Base-by-base conservation (phyloP, 2,888 invertebrate species). In the Platerodrilus igneus region DNA sequence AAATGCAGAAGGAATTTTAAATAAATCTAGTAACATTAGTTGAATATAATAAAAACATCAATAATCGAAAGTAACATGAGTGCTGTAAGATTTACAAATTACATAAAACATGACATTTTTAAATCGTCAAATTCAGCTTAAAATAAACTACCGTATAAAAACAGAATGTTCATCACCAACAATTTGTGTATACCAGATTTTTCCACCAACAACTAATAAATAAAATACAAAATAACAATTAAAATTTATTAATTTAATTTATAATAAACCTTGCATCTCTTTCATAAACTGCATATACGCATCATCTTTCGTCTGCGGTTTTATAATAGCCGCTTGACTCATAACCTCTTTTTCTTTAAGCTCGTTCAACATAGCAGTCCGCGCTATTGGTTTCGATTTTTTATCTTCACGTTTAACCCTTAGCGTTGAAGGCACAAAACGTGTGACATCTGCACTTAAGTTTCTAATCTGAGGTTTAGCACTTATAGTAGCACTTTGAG, bases 231-330 rank as follows among this genome's bases (percentile, higher is more conserved):
- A n/a, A n/a, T n/a, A n/a, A n/a, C n/a, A n/a, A n/a, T n/a, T n/a
- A 22, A 9, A 6, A 22, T 7, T 22, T n/a, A 22, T 4, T 22
- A 4, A 9, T 28, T 9, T 8, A 28, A 15, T 32, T 53, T 79
- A 94, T 63, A 97, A 74, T 16, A 97, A 72, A 31, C 88, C 92
- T 63, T 94, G 86, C 92, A 99, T 94, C 73, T 99, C 97, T 65
- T 86, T 86, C 95, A 99, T 96, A 65, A 99, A 99, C 67, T 93
- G 91, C 75, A 93, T 86, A 60, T 99, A 99, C 7, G 96, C 97
- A 63, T 97, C 97, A 63, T 97, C 97, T 66, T 96, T 97, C 40
- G 88, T 93, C 9, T 69, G 52, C 36, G 62, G 56, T 23, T 58
- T 60, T 15, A 63, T 60, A 17, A 38, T 30, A 5, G 48, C 41